Evolutionary conservation across 2,888 invertebrate species (phyloP).

Genomic region (Pseudococcus viburni): DNA sequence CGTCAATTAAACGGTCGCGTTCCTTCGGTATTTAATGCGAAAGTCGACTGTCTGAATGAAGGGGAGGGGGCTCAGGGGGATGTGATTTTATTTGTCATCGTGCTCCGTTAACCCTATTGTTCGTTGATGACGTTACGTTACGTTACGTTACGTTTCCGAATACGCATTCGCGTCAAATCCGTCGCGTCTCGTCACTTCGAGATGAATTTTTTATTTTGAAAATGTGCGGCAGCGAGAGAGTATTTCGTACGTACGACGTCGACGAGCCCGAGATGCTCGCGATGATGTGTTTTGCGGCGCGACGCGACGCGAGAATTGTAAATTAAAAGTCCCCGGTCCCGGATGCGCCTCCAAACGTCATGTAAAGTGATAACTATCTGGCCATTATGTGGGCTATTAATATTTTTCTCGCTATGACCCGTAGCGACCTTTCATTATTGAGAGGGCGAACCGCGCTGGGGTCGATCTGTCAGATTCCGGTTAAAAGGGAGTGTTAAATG

Average conservation of each 20-base stretch:
- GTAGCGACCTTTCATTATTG: conserved; percentile 57
- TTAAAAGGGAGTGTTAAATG: conserved; percentile 59
- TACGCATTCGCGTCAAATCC: background rate
- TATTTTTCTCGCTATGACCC: conserved; percentile 58
- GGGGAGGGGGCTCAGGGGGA: background rate
- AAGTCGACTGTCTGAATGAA: background rate
- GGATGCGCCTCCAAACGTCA: conserved; percentile 60
- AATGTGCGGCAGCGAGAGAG: background rate
- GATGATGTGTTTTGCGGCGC: no score
- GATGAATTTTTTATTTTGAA: conserved; percentile 14
- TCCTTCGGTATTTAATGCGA: conserved; percentile 21
- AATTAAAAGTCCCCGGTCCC: conserved; percentile 59
- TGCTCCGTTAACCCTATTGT: conserved; percentile 52
- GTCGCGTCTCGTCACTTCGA: background rate
- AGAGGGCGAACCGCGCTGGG: conserved; percentile 28
- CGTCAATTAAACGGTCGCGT: conserved; percentile 61
- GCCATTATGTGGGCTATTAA: conserved; percentile 65
- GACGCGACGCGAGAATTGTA: conserved; percentile 16
- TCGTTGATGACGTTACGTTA: background rate
- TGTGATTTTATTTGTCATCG: conserved; percentile 59
- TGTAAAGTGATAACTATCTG: conserved; percentile 60
- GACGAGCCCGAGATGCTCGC: background rate
- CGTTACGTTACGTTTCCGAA: background rate
- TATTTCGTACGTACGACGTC: background rate
- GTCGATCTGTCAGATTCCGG: conserved; percentile 61